Conservation (phyloP, 1,140 invertebrate genomes). For the silkworm (Bombyx mori) region DNA sequence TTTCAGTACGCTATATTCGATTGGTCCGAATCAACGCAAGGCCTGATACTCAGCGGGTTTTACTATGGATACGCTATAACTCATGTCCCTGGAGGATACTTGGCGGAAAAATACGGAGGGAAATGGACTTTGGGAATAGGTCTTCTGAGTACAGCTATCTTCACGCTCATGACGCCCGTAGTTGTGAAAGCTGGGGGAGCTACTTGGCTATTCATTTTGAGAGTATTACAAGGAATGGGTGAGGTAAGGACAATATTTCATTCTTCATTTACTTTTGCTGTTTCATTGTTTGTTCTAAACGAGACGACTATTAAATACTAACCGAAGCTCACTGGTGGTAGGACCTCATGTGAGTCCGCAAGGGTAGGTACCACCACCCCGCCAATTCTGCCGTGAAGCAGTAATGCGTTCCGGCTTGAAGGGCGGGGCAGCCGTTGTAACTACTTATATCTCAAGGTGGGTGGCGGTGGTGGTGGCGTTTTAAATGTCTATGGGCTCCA, state of each 20-base stretch:
- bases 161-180: constrained; percentile 72
- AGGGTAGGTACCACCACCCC: no score
- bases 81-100: constrained; percentile 74
- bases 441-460: no score
- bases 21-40: constrained; percentile 75
- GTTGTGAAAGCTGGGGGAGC: constrained; percentile 68
- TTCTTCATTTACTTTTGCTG: no score
- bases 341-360: no score
- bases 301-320: no score
- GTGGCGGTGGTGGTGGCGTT: no score
- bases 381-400: no score
- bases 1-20: constrained; percentile 67
- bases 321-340: no score
- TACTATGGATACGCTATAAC: constrained; percentile 76
- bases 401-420: no score
- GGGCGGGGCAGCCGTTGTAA: no score
- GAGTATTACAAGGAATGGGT: constrained; percentile 79
- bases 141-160: constrained; percentile 73
- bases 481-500: no score
- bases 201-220: constrained; percentile 73
- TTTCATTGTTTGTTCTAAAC: no score
- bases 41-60: constrained; percentile 72
- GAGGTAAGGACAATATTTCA: constrained; percentile 50
- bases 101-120: constrained; percentile 74
- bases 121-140: constrained; percentile 75